Evolutionary conservation across 2,888 invertebrate species (phyloP), one percentile per base, ranked within the genome.

Genomic region (Euproctis similis): DNA sequence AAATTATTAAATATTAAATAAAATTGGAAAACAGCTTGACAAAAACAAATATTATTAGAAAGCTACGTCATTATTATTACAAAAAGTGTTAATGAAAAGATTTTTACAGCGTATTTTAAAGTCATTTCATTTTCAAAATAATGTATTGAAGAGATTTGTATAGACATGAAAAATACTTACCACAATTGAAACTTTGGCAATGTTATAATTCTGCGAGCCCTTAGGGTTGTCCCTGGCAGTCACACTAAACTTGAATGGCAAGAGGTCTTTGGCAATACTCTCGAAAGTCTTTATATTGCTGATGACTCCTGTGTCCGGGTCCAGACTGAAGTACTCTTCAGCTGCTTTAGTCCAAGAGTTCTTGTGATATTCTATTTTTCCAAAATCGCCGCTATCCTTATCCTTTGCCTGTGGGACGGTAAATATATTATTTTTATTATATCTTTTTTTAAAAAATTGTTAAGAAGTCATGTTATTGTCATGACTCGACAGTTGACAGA

Each of bases 381-480:
- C 96, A 63, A 88, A 93, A 40, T 90, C 89, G 1, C 94, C 94
- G 30, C 93, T 92, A 63, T 97, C 97, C 43, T 88, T 88, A 70
- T 97, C 97, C 44, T 90, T 89, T 0, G 97, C 96, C 87, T 93
- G 42, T 9, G 16, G 17, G 16, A 13, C 22, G 12, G 20, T 12
- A 20, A 27, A 31, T 6, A 30, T 17, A 24, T 18, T 12, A 2
- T 25, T n/a, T n/a, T n/a, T n/a, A n/a, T n/a, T n/a, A n/a, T n/a
- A n/a, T n/a, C n/a, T n/a, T n/a, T n/a, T n/a, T n/a, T n/a, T n/a
- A n/a, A n/a, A n/a, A n/a, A n/a, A n/a, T n/a, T n/a, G n/a, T n/a
- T n/a, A n/a, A n/a, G n/a, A n/a, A n/a, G n/a, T n/a, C n/a, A n/a
- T n/a, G n/a, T n/a, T n/a, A n/a, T n/a, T n/a, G n/a, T n/a, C n/a